Base-by-base conservation (phyloP, 2,113 vertebrate genomes). In the Platysternon megacephalum region DNA sequence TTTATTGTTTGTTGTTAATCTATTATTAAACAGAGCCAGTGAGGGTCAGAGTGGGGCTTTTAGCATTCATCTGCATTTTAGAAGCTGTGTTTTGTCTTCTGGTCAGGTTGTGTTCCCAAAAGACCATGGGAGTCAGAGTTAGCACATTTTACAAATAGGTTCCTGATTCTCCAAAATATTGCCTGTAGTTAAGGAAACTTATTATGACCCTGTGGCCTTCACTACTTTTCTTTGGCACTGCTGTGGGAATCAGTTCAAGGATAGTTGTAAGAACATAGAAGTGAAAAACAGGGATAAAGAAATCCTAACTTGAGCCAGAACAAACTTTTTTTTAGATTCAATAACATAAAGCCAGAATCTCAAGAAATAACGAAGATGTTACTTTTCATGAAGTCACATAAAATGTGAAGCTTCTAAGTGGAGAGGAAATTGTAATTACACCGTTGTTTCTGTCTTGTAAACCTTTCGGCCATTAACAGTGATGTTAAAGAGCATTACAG, bases 1-100 rank as follows among this genome's bases (percentile, higher is more conserved):
- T 85, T 96, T 82, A 72, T 68, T 93, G 86, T 95, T 95, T 96
- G 49, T 92, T 80, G 81, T 86, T 95, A 39, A 88, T 91, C 74
- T 93, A 86, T 96, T 72, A 86, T 97, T 93, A 94, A 93, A 91
- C 79, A 86, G 83, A 94, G 61, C 81, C 68, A 32, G 76, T 35
- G 80, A 95, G 53, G 80, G 87, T 78, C 65, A 83, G 72, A 4
- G 0, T 87, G 78, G 81, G 92, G 79, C 91, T 95, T 82, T 65
- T 44, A 55, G 52, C 76, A 51, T 51, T 93, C 85, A 52, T 3
- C 72, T 95, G 5, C 61, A n/a, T 79, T 56, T 92, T 93, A 65
- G 90, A 92, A 90, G 53, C 93, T 82, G 22, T 82, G 44, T 87
- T 85, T 44, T 0, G 12, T 93, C 92, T 90, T 91, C 88, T 91